phyloP scores from a whole-genome alignment of 2,888 invertebrate genomes.

The Lepeophtheirus nordmannii region DNA sequence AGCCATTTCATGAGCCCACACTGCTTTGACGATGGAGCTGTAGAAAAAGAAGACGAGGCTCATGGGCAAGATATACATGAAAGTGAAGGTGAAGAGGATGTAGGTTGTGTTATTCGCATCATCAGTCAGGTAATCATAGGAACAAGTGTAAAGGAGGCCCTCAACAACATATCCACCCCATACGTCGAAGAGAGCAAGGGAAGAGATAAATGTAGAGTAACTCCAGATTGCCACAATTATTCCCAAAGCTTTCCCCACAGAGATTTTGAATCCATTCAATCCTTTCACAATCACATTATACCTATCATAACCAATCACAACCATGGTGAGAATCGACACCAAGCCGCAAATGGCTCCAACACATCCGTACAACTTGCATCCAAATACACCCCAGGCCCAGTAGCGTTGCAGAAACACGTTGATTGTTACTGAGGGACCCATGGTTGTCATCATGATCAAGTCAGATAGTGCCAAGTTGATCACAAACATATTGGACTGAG shows the following conservation, averaged over 20 bases:
- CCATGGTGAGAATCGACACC: conserved; percentile 36
- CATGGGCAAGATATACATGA: conserved; percentile 42
- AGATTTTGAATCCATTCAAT: conserved; percentile 33
- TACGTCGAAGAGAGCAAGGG: conserved; percentile 36
- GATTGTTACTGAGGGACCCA: conserved; percentile 66
- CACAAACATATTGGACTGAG: conserved; percentile 71
- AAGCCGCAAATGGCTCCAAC: conserved; percentile 35
- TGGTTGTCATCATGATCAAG: conserved; percentile 68
- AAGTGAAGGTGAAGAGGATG: conserved; percentile 42
- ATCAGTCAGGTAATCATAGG: conserved; percentile 41
- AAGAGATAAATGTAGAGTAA: conserved; percentile 33
- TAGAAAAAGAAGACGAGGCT: conserved; percentile 46
- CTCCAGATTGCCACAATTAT: conserved; percentile 35
- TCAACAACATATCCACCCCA: conserved; percentile 31
- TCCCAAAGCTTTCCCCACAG: conserved; percentile 31
- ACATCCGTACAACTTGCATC: conserved; percentile 36
- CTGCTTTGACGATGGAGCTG: conserved; percentile 52
- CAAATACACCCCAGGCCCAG: conserved; percentile 32
- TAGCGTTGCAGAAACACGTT: conserved; percentile 37
- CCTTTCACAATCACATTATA: conserved; percentile 36
- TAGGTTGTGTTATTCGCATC: conserved; percentile 42
- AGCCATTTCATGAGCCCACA: conserved; percentile 62
- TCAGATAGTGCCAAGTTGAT: conserved; percentile 82
- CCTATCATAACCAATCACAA: conserved; percentile 35
- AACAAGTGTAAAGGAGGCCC: conserved; percentile 36